These are phyloP conservation scores for Neogale vison DNA, from an alignment of 2,113 vertebrate species.

Conservation along the genomic window DNA sequence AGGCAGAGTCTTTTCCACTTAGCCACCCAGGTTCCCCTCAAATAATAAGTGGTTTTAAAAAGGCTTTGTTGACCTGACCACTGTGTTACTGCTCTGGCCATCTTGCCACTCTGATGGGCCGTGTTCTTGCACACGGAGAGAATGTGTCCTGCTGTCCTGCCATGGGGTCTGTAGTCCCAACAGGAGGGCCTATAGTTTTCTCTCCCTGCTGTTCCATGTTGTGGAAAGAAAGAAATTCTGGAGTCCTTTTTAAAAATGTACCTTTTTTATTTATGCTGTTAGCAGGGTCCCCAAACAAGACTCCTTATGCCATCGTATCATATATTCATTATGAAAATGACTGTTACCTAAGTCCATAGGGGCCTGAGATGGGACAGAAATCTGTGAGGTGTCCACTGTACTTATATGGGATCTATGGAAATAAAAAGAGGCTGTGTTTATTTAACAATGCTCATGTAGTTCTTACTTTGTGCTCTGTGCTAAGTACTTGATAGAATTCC, in stretches of 20 bases:
- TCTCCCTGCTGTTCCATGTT: not conserved
- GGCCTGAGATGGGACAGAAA: not conserved
- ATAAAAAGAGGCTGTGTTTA: not conserved
- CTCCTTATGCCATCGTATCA: not conserved
- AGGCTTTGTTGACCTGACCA: not conserved
- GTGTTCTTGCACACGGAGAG: rapidly evolving
- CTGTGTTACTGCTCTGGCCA: not conserved
- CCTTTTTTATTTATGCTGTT: not conserved
- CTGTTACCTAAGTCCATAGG: not conserved
- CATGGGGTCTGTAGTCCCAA: rapidly evolving
- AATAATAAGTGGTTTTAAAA: not conserved
- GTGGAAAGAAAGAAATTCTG: not conserved
- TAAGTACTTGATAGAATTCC: not conserved
- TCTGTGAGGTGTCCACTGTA: not conserved
- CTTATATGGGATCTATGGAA: not conserved
- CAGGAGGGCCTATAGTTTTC: not conserved
- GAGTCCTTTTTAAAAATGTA: not conserved
- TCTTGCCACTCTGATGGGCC: not conserved
- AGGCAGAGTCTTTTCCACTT: too few species aligned
- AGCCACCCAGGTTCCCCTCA: too few species aligned
- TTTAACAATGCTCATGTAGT: not conserved
- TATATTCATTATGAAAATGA: not conserved
- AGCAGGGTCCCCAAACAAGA: not conserved
- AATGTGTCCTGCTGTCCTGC: not conserved
- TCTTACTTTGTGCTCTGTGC: not conserved